phyloP scores from a whole-genome alignment of 1,140 invertebrate species.

The Psix sp. region DNA sequence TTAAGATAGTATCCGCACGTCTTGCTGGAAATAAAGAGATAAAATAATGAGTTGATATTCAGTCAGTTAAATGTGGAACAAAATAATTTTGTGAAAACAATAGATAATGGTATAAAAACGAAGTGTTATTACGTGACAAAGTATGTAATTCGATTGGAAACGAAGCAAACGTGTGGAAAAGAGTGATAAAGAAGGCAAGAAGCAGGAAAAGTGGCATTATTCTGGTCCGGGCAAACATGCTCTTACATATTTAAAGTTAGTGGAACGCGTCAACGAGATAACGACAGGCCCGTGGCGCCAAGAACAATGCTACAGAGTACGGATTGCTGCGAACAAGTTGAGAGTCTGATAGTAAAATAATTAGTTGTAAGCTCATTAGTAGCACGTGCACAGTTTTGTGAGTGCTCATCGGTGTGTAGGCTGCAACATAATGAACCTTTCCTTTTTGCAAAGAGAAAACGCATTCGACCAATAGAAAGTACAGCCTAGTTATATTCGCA shows the following conservation, averaged over 20 bases:
- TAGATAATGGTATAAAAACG: too few species aligned
- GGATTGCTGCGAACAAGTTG: too few species aligned
- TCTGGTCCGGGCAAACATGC: neutral
- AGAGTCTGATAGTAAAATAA: conserved; percentile 49
- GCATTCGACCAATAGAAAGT: conserved; percentile 37
- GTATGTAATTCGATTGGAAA: too few species aligned
- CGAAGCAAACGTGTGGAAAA: too few species aligned
- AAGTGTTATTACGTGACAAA: too few species aligned
- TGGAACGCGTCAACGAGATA: conserved; percentile 27
- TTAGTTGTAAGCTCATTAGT: conserved; percentile 46
- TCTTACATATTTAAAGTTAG: conserved; percentile 5
- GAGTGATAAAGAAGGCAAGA: too few species aligned
- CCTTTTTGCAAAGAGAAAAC: conserved; percentile 40
- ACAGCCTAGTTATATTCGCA: conserved; percentile 25
- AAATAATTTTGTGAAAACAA: too few species aligned
- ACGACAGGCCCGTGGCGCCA: conserved; percentile 13
- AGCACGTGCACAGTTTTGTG: conserved; percentile 37
- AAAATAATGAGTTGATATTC: too few species aligned
- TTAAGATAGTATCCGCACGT: too few species aligned
- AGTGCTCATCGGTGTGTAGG: conserved; percentile 30
- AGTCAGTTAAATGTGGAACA: too few species aligned
- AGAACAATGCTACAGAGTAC: too few species aligned
- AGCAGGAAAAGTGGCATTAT: neutral
- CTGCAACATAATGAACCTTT: conserved; percentile 34
- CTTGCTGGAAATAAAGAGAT: too few species aligned